Percentiles rank a stretch among this genome's conserved stretches.
Evolutionary conservation across 2,797 vertebrate species (phyloP).

Genomic region (Stomatorhinus walkeri): DNA sequence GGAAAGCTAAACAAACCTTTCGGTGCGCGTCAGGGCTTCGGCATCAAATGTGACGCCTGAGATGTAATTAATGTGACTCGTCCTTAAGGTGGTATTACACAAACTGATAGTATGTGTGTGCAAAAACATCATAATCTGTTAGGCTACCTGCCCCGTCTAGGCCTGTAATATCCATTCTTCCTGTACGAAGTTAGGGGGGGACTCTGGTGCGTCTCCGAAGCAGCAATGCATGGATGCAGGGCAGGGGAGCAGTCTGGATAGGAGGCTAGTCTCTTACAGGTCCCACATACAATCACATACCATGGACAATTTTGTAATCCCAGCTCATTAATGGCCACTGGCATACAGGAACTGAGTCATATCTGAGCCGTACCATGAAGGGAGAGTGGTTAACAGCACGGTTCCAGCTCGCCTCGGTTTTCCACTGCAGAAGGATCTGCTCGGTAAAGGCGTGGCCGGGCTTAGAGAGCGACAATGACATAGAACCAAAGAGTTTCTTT

Average conservation of each 20-base stretch:
- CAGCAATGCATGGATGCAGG: not conserved
- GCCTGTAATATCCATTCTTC: not conserved
- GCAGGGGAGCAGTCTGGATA: not conserved
- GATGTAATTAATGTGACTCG: not conserved
- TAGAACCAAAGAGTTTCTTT: not conserved
- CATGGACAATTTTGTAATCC: not conserved
- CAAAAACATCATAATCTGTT: not conserved
- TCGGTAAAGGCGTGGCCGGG: not conserved
- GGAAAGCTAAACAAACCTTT: not conserved
- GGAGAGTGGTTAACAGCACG: not conserved
- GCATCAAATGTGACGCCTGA: not conserved
- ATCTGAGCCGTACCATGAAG: not conserved
- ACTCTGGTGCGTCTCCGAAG: not conserved
- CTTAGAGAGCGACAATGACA: not conserved
- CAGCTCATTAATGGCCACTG: not conserved
- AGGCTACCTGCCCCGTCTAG: not conserved
- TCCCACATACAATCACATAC: not conserved
- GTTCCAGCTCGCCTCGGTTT: not conserved
- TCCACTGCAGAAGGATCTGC: not conserved
- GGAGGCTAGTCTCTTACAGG: not conserved
- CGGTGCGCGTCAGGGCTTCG: not conserved
- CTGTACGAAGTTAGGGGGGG: not conserved
- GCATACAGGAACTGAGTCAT: not conserved
- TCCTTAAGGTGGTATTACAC: not conserved
- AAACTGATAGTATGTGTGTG: not conserved